Evolutionary conservation across 2,888 invertebrate genomes (phyloP).

Genomic region (Eumacrocentrus americanus): DNA sequence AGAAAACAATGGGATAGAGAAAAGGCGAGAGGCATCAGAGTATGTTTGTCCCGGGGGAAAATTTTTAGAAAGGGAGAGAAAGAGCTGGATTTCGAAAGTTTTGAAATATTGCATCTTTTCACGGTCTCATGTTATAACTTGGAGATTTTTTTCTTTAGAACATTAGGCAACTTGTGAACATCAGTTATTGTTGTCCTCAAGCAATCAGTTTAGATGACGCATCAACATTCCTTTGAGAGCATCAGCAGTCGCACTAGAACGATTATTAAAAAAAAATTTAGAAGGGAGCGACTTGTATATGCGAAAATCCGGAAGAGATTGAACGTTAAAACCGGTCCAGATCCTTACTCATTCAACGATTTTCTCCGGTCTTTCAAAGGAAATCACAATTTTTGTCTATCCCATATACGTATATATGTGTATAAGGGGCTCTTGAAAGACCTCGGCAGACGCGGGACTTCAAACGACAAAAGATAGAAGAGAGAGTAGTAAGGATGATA

Average conservation of each 20-base stretch:
- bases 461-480: conserved; percentile 55
- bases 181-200: conserved; percentile 30
- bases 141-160: conserved; percentile 1
- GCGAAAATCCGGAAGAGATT: not conserved
- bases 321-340: not conserved
- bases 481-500: conserved; percentile 57
- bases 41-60: not conserved
- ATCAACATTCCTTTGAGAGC: conserved; percentile 38
- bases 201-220: conserved; percentile 58
- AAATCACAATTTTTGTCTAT: conserved; percentile 37
- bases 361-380: conserved; percentile 22
- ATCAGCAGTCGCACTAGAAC: not conserved
- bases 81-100: conserved; percentile 4
- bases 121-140: not conserved
- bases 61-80: not conserved
- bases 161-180: not conserved
- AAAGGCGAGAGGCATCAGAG: not conserved
- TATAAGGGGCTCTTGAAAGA: conserved; percentile 19
- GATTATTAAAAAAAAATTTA: not conserved
- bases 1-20: conserved; percentile 10
- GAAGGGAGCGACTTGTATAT: conserved; percentile 37
- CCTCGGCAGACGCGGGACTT: conserved; percentile 35
- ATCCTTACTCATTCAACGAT: conserved; percentile 12
- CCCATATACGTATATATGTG: not conserved
- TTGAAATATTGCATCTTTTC: conserved; percentile 1